phyloP scores from a whole-genome alignment of 2,888 invertebrate genomes.

The Aelia acuminata region DNA sequence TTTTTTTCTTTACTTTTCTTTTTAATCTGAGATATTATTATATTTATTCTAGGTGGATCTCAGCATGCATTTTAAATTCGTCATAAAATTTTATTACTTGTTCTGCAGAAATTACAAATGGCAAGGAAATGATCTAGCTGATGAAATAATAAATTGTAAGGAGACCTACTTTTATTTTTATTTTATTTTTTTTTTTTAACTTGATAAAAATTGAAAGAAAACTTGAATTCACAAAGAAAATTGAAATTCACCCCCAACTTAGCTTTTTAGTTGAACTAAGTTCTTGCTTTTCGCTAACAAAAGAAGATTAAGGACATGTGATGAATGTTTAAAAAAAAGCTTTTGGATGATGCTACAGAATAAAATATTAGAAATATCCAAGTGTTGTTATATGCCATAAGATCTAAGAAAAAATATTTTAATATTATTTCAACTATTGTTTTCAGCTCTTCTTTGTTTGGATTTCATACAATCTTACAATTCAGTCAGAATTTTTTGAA shows the following conservation, averaged over 20 bases:
- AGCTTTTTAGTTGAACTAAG: not conserved
- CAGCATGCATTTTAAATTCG: constrained; percentile 42
- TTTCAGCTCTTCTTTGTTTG: too few species aligned
- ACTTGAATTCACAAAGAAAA: too few species aligned
- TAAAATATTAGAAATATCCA: too few species aligned
- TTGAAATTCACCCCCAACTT: not conserved
- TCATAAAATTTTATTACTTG: constrained; percentile 48
- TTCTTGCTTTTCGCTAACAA: not conserved
- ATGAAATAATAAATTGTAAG: constrained; percentile 44
- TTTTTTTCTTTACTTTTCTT: constrained; percentile 2
- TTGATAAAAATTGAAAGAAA: not conserved
- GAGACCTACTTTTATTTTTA: constrained; percentile 24
- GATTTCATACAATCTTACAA: too few species aligned
- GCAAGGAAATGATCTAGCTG: constrained; percentile 43
- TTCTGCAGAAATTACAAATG: constrained; percentile 44
- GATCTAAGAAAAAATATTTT: too few species aligned
- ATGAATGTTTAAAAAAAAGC: too few species aligned
- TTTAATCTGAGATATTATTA: constrained; percentile 50
- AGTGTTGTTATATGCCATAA: too few species aligned
- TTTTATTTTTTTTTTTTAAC: constrained; percentile 14
- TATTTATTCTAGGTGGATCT: constrained; percentile 49
- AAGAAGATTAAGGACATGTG: too few species aligned
- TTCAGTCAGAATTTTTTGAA: too few species aligned
- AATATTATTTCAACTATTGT: too few species aligned
- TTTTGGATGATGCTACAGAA: too few species aligned